Evolutionary conservation across 2,888 invertebrate genomes (phyloP).

Genomic region (Aphidoletes aphidimyza): DNA sequence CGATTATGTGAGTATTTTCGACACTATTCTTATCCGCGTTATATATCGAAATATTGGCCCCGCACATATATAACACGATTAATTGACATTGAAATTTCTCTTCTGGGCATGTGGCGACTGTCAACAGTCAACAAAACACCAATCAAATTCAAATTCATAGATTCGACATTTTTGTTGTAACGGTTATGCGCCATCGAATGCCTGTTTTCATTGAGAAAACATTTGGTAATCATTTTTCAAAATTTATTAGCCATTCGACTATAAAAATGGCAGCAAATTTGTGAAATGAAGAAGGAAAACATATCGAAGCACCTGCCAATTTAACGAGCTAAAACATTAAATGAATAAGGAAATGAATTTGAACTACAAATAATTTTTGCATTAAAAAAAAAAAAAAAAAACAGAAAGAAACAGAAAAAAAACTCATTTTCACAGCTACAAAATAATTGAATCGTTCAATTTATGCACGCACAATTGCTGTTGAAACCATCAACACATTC

Average conservation of each 20-base stretch:
- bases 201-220: neutral
- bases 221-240: neutral
- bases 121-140: no score
- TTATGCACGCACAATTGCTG: neutral
- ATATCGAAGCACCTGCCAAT: neutral
- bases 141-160: neutral
- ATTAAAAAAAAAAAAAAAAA: neutral
- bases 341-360: slow-evolving; percentile 39
- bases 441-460: slow-evolving; percentile 26
- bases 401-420: neutral
- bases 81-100: slow-evolving; percentile 26
- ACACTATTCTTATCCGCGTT: slow-evolving; percentile 9
- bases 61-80: neutral
- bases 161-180: neutral
- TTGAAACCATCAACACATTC: neutral
- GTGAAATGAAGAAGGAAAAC: neutral
- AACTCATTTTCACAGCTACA: neutral
- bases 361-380: no score
- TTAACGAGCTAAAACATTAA: neutral
- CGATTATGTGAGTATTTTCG: neutral
- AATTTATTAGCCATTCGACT: neutral
- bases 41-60: neutral
- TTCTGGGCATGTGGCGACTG: no score
- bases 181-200: slow-evolving; percentile 12
- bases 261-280: neutral